Conservation (phyloP, 1,140 invertebrate genomes). For the Polypedilum vanderplanki region DNA sequence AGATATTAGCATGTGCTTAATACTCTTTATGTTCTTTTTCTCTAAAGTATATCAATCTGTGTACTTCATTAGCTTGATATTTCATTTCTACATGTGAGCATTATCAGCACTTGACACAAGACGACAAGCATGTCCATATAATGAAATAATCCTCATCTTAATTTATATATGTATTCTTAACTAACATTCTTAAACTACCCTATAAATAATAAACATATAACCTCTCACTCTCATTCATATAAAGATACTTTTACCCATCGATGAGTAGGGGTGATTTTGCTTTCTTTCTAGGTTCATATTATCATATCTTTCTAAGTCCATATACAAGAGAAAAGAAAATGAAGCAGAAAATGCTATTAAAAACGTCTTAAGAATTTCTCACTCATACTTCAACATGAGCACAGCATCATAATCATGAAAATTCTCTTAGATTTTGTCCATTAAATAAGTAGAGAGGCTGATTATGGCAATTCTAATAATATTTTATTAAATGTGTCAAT, state of each 20-base stretch:
- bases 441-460: neutral
- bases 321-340: no score
- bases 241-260: no score
- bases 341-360: neutral
- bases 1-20: neutral
- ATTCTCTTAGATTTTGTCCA: no score
- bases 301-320: no score
- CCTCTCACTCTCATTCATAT: no score
- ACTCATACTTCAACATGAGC: neutral
- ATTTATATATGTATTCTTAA: neutral
- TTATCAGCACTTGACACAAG: no score
- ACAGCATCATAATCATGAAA: neutral
- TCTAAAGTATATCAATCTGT: neutral
- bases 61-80: neutral
- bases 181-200: no score
- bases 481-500: slow-evolving; percentile 29
- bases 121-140: neutral
- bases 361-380: neutral
- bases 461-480: slow-evolving; percentile 7
- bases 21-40: neutral
- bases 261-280: no score
- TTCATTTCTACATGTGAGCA: neutral
- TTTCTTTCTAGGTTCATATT: no score
- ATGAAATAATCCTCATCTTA: slow-evolving; percentile 10
- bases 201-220: no score